Evolutionary conservation across 1,140 invertebrate species (phyloP).

Genomic region (Asbolus verrucosus): DNA sequence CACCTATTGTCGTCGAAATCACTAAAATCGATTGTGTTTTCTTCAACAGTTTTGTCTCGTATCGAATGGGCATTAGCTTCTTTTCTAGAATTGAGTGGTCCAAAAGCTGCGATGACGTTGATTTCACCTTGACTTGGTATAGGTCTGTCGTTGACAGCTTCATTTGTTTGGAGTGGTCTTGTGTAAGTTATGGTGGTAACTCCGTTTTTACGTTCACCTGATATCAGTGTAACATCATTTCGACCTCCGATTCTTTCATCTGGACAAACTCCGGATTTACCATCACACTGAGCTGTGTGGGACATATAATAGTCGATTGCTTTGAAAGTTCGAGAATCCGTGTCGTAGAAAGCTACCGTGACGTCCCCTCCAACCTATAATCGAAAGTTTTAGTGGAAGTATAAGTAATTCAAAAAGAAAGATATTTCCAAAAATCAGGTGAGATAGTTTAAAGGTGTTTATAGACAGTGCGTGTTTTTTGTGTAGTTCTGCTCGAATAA

Average conservation of each 20-base stretch:
- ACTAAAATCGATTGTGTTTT: slow-evolving; percentile 82
- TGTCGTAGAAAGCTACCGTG: slow-evolving; percentile 85
- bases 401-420: neutral
- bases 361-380: slow-evolving; percentile 81
- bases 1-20: slow-evolving; percentile 60
- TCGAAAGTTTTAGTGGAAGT: neutral
- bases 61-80: slow-evolving; percentile 86
- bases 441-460: too few species aligned
- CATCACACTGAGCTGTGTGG: slow-evolving; percentile 84
- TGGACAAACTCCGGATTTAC: slow-evolving; percentile 85
- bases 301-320: slow-evolving; percentile 90
- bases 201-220: slow-evolving; percentile 81
- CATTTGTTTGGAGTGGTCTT: slow-evolving; percentile 80
- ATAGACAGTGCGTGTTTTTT: neutral
- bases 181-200: slow-evolving; percentile 85
- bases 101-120: slow-evolving; percentile 88
- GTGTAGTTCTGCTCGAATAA: neutral
- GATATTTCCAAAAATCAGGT: too few species aligned
- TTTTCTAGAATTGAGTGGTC: slow-evolving; percentile 79
- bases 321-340: slow-evolving; percentile 74
- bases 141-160: slow-evolving; percentile 76
- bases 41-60: slow-evolving; percentile 79
- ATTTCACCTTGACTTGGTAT: slow-evolving; percentile 75
- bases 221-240: slow-evolving; percentile 81
- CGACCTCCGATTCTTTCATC: slow-evolving; percentile 84